Evolutionary conservation across 2,797 vertebrate genomes (phyloP), one percentile per base, ranked within the genome.

Genomic region (Poeciliopsis presidionis): DNA sequence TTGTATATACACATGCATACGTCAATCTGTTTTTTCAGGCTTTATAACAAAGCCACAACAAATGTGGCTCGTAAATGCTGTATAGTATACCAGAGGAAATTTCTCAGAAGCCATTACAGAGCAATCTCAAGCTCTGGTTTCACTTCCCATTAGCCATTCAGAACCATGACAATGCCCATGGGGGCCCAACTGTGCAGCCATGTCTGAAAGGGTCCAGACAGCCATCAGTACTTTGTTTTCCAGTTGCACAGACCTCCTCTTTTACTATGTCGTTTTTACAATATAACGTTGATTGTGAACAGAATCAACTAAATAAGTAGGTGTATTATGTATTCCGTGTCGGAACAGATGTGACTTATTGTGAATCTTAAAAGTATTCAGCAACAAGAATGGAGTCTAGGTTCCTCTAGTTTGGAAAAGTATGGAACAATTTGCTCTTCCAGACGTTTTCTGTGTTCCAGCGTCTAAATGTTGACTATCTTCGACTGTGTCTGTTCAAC

Each of bases 131-230:
- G 85, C 86, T 92, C 86, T 89, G 84, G 86, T 93, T 93, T 91
- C 93, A 91, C 87, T 91, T 90, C 86, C 89, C 90, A 94, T 94
- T 90, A 94, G 89, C 89, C 89, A 88, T 91, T 92, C 91, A 90
- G 86, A 92, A 84, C 81, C 84, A 89, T 91, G 92, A 93, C 90
- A 93, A 93, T 89, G 87, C 89, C 91, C 87, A 84, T 71, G 80
- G 79, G 33, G 46, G 75, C 14, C 18, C 72, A 87, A 75, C 80
- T 77, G 81, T 46, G 78, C 79, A 86, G 85, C 75, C 75, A 77
- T 81, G 78, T 78, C 71, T 81, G 76, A 78, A 77, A 80, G 82
- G 77, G 81, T 81, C 80, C 30, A 86, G 71, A 57, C 67, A 76
- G 83, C 77, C 85, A 65, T 86, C 82, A 81, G 70, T 84, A 45